Evolutionary conservation across 2,113 vertebrate species (phyloP).

Genomic region (Polypterus bichir): DNA sequence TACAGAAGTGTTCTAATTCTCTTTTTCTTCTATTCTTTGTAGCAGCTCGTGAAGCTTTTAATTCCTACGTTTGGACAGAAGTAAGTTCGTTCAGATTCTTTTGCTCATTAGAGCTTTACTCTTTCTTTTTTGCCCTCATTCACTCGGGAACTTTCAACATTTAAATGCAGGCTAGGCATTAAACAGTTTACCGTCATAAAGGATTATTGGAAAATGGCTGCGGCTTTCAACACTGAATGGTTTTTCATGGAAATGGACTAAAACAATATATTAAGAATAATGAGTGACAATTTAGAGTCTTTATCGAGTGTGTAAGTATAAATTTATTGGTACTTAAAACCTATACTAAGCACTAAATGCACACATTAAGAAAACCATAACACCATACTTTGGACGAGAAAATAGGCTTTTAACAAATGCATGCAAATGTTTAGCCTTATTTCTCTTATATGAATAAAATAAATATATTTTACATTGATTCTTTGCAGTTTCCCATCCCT

Average conservation of each 20-base stretch:
- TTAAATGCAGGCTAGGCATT: constrained; percentile 1
- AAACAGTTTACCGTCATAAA: not conserved
- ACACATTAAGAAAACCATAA: constrained; percentile 27
- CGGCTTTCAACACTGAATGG: not conserved
- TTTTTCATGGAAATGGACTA: not conserved
- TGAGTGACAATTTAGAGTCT: not conserved
- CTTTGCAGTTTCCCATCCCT: constrained; percentile 10
- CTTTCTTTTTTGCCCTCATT: not conserved
- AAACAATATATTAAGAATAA: constrained; percentile 1
- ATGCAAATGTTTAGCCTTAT: constrained; percentile 41
- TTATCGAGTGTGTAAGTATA: not conserved
- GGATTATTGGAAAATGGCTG: not conserved
- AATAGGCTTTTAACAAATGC: constrained; percentile 44
- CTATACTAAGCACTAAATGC: constrained; percentile 21
- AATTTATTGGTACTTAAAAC: constrained; percentile 14
- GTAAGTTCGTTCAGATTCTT: constrained; percentile 41
- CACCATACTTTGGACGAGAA: constrained; percentile 15
- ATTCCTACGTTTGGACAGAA: constrained; percentile 33
- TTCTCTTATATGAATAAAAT: constrained; percentile 31
- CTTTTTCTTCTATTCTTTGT: no score
- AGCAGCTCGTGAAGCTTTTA: constrained; percentile 20
- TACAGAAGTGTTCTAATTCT: no score
- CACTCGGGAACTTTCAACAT: constrained; percentile 5
- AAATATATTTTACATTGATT: constrained; percentile 26
- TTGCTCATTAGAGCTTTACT: constrained; percentile 16